Base-by-base conservation (phyloP, 2,797 vertebrate genomes). In the Momotus momota region DNA sequence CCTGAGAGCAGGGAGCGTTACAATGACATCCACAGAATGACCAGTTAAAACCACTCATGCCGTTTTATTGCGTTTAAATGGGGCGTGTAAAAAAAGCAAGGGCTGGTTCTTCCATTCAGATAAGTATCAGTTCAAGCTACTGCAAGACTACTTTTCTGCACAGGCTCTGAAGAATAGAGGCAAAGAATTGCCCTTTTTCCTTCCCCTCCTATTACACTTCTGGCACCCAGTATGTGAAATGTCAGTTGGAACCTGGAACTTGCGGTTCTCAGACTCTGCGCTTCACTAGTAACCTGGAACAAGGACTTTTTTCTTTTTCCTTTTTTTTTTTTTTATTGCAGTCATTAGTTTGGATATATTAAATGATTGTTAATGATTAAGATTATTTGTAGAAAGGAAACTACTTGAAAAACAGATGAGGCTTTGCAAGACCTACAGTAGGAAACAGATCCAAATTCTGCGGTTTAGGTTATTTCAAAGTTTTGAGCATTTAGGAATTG, bases 301-400 rank as follows among this genome's bases (percentile, higher is more conserved):
- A 88, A 84, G 65, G 38, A 19, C 43, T 58, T 60, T 13, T 73
- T 41, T 51, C 65, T 38, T 21, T 20, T 4, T 23, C 35, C 10
- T 62, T 74, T 80, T 79, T 60, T 5, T n/a, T 9, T 71, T 69
- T 80, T 75, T 64, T 48, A 67, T 84, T 93, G 27, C 4, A 1
- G 71, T 88, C 58, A 69, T 96, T 96, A 91, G 66, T 81, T 96
- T 90, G 84, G 55, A 41, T 86, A 16, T 94, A 90, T 95, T 78
- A 95, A 94, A 86, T 90, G 52, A 93, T 94, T 94, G 94, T 94
- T 97, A 93, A 94, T 96, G 84, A 95, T 92, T 94, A 89, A 88
- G 70, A 66, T 91, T 94, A 83, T 95, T 91, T 95, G 88, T 88
- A 16, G 71, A 85, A 86, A 57, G 85, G 20, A 48, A 26, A 52